phyloP scores from a whole-genome alignment of 2,888 invertebrate species.

The Scelioninae gen. 2 region DNA sequence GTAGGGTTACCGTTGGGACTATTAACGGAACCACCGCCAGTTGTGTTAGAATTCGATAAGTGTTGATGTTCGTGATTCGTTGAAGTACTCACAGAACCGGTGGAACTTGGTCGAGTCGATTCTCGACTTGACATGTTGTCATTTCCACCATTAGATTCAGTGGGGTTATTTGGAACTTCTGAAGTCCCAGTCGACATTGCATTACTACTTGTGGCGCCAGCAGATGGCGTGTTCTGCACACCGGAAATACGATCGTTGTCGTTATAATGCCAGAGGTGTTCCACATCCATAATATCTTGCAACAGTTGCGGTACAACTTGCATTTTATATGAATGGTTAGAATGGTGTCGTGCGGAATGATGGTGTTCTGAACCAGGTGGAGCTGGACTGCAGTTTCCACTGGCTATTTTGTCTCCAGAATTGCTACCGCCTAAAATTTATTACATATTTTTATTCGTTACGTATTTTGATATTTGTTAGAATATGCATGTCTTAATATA shows the following conservation, averaged over 20 bases:
- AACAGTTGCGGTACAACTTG: slow-evolving; percentile 73
- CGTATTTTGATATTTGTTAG: too few relatives aligned
- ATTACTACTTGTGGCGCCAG: slow-evolving; percentile 45
- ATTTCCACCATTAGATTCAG: slow-evolving; percentile 49
- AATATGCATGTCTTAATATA: too few relatives aligned
- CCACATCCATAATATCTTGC: slow-evolving; percentile 96
- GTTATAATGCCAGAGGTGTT: slow-evolving; percentile 96
- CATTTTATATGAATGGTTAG: slow-evolving; percentile 73
- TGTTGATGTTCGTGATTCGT: slow-evolving; percentile 64
- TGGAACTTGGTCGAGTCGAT: slow-evolving; percentile 63
- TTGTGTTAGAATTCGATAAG: slow-evolving; percentile 44
- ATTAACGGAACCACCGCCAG: slow-evolving; percentile 40
- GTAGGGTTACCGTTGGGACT: slow-evolving; percentile 69
- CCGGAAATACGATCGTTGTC: slow-evolving; percentile 85
- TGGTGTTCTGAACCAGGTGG: slow-evolving; percentile 72
- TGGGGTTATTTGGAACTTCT: slow-evolving; percentile 18
- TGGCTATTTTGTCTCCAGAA: slow-evolving; percentile 74
- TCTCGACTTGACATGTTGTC: slow-evolving; percentile 58
- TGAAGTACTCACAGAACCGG: slow-evolving; percentile 50
- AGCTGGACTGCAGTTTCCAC: slow-evolving; percentile 72
- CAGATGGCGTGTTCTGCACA: slow-evolving; percentile 71
- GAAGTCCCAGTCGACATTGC: slow-evolving; percentile 15
- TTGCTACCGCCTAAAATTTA: slow-evolving; percentile 73
- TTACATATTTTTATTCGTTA: too few relatives aligned
- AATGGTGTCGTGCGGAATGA: slow-evolving; percentile 71